Conservation (phyloP, 1,140 invertebrate species). For the Epicauta chinensis region DNA sequence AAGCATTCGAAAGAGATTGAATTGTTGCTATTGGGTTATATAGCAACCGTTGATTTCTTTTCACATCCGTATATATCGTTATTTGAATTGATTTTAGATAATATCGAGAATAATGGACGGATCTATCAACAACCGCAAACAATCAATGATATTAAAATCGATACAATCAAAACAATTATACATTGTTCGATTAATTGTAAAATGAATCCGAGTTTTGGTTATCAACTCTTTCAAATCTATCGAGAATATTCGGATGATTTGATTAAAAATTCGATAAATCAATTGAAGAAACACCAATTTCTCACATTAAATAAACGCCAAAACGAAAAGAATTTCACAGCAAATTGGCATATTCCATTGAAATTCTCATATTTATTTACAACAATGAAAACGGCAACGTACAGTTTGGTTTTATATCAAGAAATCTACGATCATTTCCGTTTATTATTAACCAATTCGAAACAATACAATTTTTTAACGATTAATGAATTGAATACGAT, state of each 20-base stretch:
- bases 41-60: slow-evolving; percentile 8
- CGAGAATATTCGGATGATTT: slow-evolving; percentile 61
- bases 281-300: slow-evolving; percentile 52
- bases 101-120: not conserved
- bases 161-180: slow-evolving; percentile 48
- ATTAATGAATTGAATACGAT: slow-evolving; percentile 33
- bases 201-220: slow-evolving; percentile 55
- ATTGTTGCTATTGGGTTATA: slow-evolving; percentile 11
- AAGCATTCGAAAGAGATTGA: slow-evolving; percentile 11
- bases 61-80: slow-evolving; percentile 24
- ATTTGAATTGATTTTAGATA: slow-evolving; percentile 6
- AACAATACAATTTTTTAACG: slow-evolving; percentile 20
- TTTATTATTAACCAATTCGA: not conserved
- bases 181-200: slow-evolving; percentile 56
- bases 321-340: slow-evolving; percentile 4
- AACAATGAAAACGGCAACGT: slow-evolving; percentile 11
- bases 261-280: slow-evolving; percentile 51
- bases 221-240: slow-evolving; percentile 64
- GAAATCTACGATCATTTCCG: slow-evolving; percentile 17
- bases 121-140: slow-evolving; percentile 39
- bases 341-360: slow-evolving; percentile 19
- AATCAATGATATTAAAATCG: slow-evolving; percentile 46
- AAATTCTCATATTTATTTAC: slow-evolving; percentile 24
- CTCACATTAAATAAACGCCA: slow-evolving; percentile 47
- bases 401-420: slow-evolving; percentile 6